phyloP scores from a whole-genome alignment of 35 echinoderm and acorn worm genomes.

The Apostichopus japonicus region DNA sequence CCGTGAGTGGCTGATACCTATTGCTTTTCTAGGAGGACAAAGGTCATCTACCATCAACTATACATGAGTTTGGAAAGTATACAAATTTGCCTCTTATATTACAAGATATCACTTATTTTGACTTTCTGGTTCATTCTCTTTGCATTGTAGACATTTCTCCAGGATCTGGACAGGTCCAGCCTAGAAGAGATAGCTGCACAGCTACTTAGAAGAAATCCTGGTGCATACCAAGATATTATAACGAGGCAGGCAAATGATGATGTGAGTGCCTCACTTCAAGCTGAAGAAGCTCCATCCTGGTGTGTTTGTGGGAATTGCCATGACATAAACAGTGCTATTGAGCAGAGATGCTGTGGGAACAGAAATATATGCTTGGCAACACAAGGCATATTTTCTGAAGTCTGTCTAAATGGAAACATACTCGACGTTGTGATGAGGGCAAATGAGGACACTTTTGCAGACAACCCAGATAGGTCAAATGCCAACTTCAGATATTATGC shows the following conservation, averaged over 20 bases:
- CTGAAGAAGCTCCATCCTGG: neutral
- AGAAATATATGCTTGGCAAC: neutral
- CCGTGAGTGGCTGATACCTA: too few species aligned
- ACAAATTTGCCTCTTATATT: too few species aligned
- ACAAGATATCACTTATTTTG: neutral
- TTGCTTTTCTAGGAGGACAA: too few species aligned
- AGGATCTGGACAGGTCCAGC: neutral
- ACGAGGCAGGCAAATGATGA: neutral
- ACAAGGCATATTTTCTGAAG: neutral
- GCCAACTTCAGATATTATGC: neutral
- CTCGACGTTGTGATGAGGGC: constrained; percentile 34
- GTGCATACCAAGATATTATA: constrained; percentile 31
- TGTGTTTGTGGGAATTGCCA: neutral
- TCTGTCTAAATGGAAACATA: constrained; percentile 25
- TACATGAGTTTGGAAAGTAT: too few species aligned
- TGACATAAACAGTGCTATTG: neutral
- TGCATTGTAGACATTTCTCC: neutral
- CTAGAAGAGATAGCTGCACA: constrained; percentile 11
- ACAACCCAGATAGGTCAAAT: constrained; percentile 4
- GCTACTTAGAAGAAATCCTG: neutral
- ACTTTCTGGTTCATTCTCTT: neutral
- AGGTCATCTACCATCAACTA: too few species aligned
- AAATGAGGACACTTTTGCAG: constrained; percentile 16
- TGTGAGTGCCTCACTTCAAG: neutral
- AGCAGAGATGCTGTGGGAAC: neutral